Base-by-base conservation (phyloP, 2,113 vertebrate species). In the Chauna torquata region DNA sequence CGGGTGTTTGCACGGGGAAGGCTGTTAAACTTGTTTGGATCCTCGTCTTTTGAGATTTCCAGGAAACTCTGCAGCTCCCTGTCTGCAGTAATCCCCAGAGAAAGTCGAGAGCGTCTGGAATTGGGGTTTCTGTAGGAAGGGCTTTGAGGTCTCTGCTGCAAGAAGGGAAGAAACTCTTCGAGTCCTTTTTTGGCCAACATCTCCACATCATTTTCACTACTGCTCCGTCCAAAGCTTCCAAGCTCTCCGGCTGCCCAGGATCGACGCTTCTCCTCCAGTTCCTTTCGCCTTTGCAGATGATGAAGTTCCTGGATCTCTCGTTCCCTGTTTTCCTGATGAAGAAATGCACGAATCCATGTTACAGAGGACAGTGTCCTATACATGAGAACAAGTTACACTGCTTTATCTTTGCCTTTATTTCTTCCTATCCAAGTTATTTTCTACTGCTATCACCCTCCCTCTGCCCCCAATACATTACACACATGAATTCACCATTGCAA, bases 181-280 rank as follows among this genome's bases (percentile, higher is more conserved):
- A 99, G 98, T 52, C 99, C 98, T 27, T 99, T 99, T 94, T 99
- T 99, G 64, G 98, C 98, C 91, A 99, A 94, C 94, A 98, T 97
- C 54, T 99, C 98, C 78, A 99, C 99, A 12, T 99, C 99, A 8
- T 98, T 99, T 98, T 99, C 99, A 42, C 99, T 99, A 97, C 98
- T 99, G 97, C 99, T 99, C 30, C 99, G 98, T 40, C 99, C 98
- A 54, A 98, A 98, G 2, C 97, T 95, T 68, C 98, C 98, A 38
- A 98, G 98, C 45, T 99, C 98, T 89, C 98, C 98, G 25, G 87
- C 92, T 0, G 97, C 93, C 99, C 99, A 99, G 19, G 98, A 98
- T 12, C 98, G 97, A 3, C 99, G 98, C 86, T 99, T 99, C 75
- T 99, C 98, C 84, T 99, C 99, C 97, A 98, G 70, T 70, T 99